Base-by-base conservation (phyloP, 2,113 vertebrate genomes). In the Casuarius casuarius region DNA sequence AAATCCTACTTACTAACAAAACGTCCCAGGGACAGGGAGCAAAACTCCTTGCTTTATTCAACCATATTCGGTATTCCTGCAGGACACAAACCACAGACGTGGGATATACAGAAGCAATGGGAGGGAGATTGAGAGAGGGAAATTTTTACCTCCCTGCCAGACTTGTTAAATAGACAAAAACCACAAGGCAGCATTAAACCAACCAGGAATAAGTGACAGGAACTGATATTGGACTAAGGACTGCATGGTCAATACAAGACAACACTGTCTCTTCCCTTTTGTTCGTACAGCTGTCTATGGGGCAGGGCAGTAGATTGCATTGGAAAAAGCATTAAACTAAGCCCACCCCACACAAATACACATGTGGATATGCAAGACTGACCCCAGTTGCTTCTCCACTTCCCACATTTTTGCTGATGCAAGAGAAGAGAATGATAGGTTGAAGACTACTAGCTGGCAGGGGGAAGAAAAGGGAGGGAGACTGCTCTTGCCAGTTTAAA, bases 211-310 rank as follows among this genome's bases (percentile, higher is more conserved):
- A 29, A 40, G 72, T 40, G 26, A 73, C 21, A 58, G 61, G 51
- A 78, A 10, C 5, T 3, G 2, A 3, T 54, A 58, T 23, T 28
- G 35, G 21, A 40, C 20, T 40, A 71, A 77, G 13, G 25, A 31
- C 38, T 25, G 14, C 33, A 71, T 12, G 10, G 20, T 22, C 33
- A 67, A 54, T 9, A 7, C 6, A 67, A 62, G 25, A 56, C 54
- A 33, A 29, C 19, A 23, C 18, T 49, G 5, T 52, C 79, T 19
- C 26, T 78, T 66, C 48, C 40, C 6, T 20, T 14, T 7, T 1
- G 0, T 13, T 49, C 26, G 10, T 1, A 0, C 23, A 71, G 42
- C 44, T n/a, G 66, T 1, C 20, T 7, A 35, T 23, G 42, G 2
- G 16, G 17, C 38, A 90, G 20, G 19, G 22, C 76, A 89, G 62